Conservation (phyloP, 2,113 vertebrate genomes). For the Elephas maximus region DNA sequence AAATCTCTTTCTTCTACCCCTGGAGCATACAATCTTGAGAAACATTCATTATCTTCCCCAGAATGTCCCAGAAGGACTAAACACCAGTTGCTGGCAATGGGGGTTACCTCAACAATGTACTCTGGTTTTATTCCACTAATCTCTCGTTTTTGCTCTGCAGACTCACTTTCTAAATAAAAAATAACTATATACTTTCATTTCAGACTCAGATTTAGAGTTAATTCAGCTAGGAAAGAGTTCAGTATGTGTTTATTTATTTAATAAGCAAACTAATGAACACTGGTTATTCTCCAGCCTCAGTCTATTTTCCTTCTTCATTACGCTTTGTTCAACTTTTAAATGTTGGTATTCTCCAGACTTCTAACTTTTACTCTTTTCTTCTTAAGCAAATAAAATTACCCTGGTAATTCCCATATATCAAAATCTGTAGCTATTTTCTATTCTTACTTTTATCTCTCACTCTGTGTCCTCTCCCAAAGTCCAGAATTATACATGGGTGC, state of each 20-base stretch:
- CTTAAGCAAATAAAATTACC: background rate
- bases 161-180: background rate
- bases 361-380: background rate
- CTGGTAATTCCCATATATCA: background rate
- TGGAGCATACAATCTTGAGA: background rate
- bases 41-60: background rate
- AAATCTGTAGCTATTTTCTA: background rate
- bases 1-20: background rate
- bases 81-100: background rate
- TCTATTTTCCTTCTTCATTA: background rate
- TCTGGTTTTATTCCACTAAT: background rate
- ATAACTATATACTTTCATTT: background rate
- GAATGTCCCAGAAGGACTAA: background rate
- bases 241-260: background rate
- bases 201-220: background rate
- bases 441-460: background rate
- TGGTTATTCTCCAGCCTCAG: background rate
- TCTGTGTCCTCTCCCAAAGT: background rate
- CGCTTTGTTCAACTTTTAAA: background rate
- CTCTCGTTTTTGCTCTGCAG: background rate
- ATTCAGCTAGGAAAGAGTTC: background rate
- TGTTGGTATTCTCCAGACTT: background rate
- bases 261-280: background rate
- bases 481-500: background rate
- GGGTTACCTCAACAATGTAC: background rate